A percentile compares a stretch with the other conserved stretches of the same genome.
phyloP scores from a whole-genome alignment of 2,113 vertebrate species.

The Zootoca vivipara region DNA sequence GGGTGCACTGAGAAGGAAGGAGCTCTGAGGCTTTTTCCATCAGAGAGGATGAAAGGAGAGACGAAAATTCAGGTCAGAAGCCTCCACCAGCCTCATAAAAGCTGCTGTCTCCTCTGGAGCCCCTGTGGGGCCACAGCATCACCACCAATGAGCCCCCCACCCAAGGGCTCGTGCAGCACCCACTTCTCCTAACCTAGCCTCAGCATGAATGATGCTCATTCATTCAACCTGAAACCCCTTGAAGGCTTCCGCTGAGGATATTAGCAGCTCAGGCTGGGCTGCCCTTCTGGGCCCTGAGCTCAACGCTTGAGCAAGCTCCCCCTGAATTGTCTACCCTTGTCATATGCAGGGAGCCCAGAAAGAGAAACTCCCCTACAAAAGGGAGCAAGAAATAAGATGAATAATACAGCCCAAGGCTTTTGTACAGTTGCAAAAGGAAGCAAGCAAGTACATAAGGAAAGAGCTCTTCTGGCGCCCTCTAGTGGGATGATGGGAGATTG shows the following conservation, averaged over 20 bases:
- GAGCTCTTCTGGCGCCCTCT: not conserved
- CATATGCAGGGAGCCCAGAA: too few relatives aligned
- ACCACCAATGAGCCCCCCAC: not conserved
- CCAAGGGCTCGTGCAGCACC: not conserved
- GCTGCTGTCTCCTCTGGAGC: not conserved
- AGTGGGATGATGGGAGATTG: not conserved
- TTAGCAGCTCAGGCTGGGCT: too few relatives aligned
- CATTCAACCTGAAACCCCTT: too few relatives aligned
- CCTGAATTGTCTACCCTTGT: too few relatives aligned
- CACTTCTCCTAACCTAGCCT: not conserved
- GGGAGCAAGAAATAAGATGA: not conserved
- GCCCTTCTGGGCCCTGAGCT: too few relatives aligned
- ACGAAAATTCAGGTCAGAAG: not conserved
- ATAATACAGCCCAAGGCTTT: too few relatives aligned
- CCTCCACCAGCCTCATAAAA: not conserved
- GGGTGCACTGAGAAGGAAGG: not conserved
- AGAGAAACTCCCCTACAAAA: not conserved
- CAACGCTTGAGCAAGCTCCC: too few relatives aligned
- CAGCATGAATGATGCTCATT: too few relatives aligned
- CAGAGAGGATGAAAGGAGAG: not conserved
- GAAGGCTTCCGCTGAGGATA: too few relatives aligned
- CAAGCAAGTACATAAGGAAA: not conserved
- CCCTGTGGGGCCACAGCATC: not conserved
- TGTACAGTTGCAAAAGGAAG: not conserved
- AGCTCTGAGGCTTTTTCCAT: not conserved